phyloP scores from a whole-genome alignment of 2,797 vertebrate species.

The Characodon lateralis region DNA sequence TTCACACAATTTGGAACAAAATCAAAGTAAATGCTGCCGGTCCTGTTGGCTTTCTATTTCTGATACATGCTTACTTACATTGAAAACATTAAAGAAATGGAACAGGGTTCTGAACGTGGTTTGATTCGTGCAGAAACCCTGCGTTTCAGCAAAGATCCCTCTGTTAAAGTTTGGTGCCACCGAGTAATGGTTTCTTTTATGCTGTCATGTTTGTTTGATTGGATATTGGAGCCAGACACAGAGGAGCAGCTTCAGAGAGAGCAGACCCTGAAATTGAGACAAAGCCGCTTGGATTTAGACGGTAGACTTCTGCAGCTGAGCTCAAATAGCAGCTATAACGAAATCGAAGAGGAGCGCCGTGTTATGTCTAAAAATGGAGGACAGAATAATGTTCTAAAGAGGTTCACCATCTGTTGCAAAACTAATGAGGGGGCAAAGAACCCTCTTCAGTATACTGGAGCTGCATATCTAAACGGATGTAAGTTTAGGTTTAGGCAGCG shows the following conservation, averaged over 20 bases:
- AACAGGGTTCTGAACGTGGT: slow-evolving; percentile 10
- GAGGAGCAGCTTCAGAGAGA: slow-evolving; percentile 25
- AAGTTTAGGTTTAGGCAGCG: slow-evolving; percentile 38
- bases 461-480: slow-evolving; percentile 37
- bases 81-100: slow-evolving; percentile 41
- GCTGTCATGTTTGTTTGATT: slow-evolving; percentile 37
- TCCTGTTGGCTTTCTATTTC: slow-evolving; percentile 20
- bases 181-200: slow-evolving; percentile 42
- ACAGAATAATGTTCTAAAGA: slow-evolving; percentile 16
- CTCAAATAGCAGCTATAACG: slow-evolving; percentile 14
- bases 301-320: not conserved
- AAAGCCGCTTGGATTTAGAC: slow-evolving; percentile 25
- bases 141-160: slow-evolving; percentile 14
- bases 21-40: slow-evolving; percentile 27
- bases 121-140: slow-evolving; percentile 21
- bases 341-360: slow-evolving; percentile 20
- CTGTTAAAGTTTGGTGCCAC: slow-evolving; percentile 1
- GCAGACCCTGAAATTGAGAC: slow-evolving; percentile 24
- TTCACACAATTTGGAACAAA: slow-evolving; percentile 20
- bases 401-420: slow-evolving; percentile 31
- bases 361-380: slow-evolving; percentile 22
- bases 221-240: slow-evolving; percentile 26
- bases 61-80: slow-evolving; percentile 7
- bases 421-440: slow-evolving; percentile 22
- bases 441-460: slow-evolving; percentile 29